Base-by-base conservation (phyloP, 2,113 vertebrate species). In the Todiramphus saurophagus region DNA sequence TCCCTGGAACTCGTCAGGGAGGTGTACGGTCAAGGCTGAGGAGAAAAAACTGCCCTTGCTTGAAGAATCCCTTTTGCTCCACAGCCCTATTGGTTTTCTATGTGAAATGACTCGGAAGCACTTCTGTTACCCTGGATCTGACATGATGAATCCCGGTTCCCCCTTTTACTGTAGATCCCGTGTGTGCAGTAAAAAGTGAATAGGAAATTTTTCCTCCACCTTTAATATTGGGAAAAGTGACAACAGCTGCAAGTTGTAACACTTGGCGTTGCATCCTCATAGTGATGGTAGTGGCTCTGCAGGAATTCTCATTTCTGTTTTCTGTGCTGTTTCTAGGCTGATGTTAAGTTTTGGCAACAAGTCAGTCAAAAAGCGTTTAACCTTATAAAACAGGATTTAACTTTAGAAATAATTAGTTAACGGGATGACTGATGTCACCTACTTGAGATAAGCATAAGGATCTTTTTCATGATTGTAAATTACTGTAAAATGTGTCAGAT, bases 291-390 rank as follows among this genome's bases (percentile, higher is more conserved):
- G 85, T 44, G 60, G 51, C 90, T 82, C 83, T 63, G 90, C 88
- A 89, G 83, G 87, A 96, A 93, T 94, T 21, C 44, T 53, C 11
- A 33, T 94, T 96, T 97, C 90, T 93, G 87, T 96, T 87, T 78
- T 87, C 56, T 89, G 33, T 85, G 70, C 93, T 88, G 74, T 79
- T 79, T 96, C 76, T 90, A 95, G 92, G 44, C 66, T 83, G 69
- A 46, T 67, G 60, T 53, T 85, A 41, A 72, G 72, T 92, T 93
- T 83, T 89, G 86, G 48, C 90, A 89, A 82, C 48, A 48, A 83
- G 72, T 68, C 31, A 75, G 30, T 78, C 18, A 67, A 83, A 91
- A 72, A 84, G 15, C 27, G 28, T 87, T 89, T 95, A 94, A 76
- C 83, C 66, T 64, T 50, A 44, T 75, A 33, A 85, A 96, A 83